Evolutionary conservation across 2,113 vertebrate species (phyloP).

Genomic region (Carettochelys insculpta): DNA sequence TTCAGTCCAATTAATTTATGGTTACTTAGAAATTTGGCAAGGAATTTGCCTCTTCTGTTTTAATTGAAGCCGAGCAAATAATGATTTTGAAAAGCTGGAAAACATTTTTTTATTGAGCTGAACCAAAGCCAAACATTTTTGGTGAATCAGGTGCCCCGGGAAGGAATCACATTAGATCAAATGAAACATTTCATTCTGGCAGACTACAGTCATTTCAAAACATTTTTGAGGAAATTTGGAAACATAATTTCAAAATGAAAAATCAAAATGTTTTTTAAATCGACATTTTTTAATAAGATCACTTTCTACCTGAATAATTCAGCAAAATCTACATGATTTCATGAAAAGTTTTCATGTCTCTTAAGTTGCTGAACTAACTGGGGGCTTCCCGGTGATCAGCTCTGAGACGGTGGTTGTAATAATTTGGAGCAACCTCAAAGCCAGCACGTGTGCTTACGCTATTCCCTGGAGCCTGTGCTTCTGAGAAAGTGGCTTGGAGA

Average conservation of each 20-base stretch:
- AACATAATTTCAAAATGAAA: not conserved
- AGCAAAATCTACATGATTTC: not conserved
- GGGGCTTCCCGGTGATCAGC: not conserved
- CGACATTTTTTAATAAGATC: not conserved
- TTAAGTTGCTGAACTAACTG: not conserved
- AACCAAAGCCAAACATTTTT: not conserved
- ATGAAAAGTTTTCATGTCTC: not conserved
- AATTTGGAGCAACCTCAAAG: not conserved
- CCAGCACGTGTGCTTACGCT: not conserved
- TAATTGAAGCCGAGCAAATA: not conserved
- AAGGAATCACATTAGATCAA: not conserved
- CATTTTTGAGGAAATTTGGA: not conserved
- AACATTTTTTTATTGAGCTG: too few species aligned
- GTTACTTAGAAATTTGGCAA: not conserved
- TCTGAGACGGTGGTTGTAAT: not conserved
- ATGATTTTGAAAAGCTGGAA: not conserved
- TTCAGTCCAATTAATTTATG: too few species aligned
- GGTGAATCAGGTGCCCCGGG: not conserved
- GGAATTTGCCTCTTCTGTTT: not conserved
- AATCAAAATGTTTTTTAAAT: not conserved
- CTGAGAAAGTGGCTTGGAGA: not conserved
- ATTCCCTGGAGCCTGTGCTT: not conserved
- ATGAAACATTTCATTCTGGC: not conserved
- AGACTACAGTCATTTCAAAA: not conserved
- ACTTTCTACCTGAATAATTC: not conserved